Evolutionary conservation across 2,888 invertebrate species (phyloP).

Genomic region (Leptopilina syphax): DNA sequence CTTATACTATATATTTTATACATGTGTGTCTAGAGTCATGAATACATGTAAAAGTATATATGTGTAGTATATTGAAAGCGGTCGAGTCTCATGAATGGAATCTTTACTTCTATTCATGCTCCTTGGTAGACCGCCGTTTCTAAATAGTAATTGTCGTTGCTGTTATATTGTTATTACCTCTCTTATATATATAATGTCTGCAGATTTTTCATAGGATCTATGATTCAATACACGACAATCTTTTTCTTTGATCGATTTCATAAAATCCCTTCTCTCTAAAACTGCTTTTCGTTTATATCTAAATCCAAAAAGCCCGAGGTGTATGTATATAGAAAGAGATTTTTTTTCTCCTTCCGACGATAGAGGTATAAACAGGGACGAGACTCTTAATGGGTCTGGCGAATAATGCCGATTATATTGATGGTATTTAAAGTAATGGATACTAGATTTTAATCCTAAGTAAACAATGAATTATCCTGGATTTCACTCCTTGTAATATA

Average conservation of each 20-base stretch:
- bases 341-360: no score
- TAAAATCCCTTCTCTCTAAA: not conserved
- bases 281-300: not conserved
- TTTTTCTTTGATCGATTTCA: not conserved
- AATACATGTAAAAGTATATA: not conserved
- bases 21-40: constrained; percentile 1
- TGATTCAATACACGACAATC: not conserved
- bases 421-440: not conserved
- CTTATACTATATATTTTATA: not conserved
- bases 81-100: constrained; percentile 67
- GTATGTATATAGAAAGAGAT: no score
- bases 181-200: not conserved
- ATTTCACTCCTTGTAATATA: not conserved
- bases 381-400: no score
- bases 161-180: constrained; percentile 50
- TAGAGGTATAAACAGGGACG: no score
- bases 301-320: no score
- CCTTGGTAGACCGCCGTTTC: constrained; percentile 61
- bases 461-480: not conserved
- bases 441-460: constrained; percentile 14
- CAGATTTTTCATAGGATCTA: not conserved
- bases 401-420: not conserved
- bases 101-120: constrained; percentile 69
- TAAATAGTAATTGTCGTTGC: constrained; percentile 64
- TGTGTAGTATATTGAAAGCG: not conserved